These are phyloP conservation scores for Drymonia ruficornis DNA, from an alignment of 2,888 invertebrate genomes.

Conservation along the genomic window DNA sequence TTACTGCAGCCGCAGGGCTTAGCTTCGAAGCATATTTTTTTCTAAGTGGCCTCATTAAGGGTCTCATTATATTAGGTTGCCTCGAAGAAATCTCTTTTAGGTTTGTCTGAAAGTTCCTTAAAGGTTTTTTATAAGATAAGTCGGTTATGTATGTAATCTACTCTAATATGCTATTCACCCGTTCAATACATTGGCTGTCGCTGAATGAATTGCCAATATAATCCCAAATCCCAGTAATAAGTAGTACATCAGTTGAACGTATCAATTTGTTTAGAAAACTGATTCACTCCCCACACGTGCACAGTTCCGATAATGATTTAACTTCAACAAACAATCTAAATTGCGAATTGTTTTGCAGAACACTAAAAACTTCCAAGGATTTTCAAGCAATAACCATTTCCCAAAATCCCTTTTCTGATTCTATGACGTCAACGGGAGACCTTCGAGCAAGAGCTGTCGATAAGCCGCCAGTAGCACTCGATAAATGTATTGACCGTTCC, in stretches of 20 bases:
- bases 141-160: no score
- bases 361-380: not conserved
- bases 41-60: not conserved
- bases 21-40: not conserved
- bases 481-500: slow-evolving; percentile 3
- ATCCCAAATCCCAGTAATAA: no score
- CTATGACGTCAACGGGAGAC: not conserved
- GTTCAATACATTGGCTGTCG: no score
- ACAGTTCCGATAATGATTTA: no score
- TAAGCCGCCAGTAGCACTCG: not conserved
- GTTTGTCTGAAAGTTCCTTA: no score
- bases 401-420: not conserved
- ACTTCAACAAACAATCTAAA: not conserved
- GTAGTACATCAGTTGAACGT: no score
- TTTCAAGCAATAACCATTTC: not conserved
- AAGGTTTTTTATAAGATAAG: no score
- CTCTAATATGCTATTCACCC: no score
- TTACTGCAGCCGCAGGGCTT: slow-evolving; percentile 21
- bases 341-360: not conserved
- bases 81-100: not conserved
- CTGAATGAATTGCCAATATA: no score
- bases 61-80: not conserved
- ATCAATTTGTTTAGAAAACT: no score
- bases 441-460: not conserved
- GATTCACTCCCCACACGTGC: no score